Conservation (phyloP, 2,797 vertebrate genomes). For the Sebastes iracundus region DNA sequence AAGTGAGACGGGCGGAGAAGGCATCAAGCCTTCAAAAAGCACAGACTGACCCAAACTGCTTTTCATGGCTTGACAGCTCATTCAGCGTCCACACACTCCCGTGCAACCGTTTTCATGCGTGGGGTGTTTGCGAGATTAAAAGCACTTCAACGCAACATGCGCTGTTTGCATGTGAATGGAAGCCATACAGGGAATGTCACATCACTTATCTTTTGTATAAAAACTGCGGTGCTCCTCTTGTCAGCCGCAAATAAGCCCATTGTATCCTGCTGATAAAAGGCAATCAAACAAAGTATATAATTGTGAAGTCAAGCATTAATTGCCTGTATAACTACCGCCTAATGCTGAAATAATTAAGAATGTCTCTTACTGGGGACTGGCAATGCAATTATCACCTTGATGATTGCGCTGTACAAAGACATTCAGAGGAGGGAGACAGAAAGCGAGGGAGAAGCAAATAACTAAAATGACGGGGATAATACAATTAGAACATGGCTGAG, state of each 20-base stretch:
- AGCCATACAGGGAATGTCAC: constrained; percentile 56
- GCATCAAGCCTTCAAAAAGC: constrained; percentile 49
- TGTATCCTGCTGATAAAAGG: constrained; percentile 78
- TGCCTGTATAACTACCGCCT: constrained; percentile 79
- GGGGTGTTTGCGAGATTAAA: constrained; percentile 60
- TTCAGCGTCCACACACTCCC: constrained; percentile 34
- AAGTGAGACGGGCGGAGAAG: constrained; percentile 5
- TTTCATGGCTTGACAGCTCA: constrained; percentile 57
- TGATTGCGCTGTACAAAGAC: constrained; percentile 74
- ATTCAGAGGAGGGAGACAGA: constrained; percentile 65
- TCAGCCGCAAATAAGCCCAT: constrained; percentile 71
- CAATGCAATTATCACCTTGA: constrained; percentile 82
- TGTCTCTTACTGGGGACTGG: constrained; percentile 77
- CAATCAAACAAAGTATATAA: constrained; percentile 83
- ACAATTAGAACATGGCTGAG: constrained; percentile 73
- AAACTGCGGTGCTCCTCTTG: constrained; percentile 64
- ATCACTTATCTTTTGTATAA: constrained; percentile 74
- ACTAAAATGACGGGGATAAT: constrained; percentile 73
- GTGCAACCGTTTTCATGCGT: constrained; percentile 42
- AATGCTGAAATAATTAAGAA: constrained; percentile 81
- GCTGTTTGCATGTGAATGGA: constrained; percentile 71
- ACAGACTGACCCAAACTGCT: constrained; percentile 39
- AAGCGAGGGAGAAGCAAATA: constrained; percentile 65
- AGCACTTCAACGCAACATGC: constrained; percentile 61
- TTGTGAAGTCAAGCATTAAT: constrained; percentile 82